phyloP scores from a whole-genome alignment of 2,797 vertebrate genomes.

The Furcifer pardalis region DNA sequence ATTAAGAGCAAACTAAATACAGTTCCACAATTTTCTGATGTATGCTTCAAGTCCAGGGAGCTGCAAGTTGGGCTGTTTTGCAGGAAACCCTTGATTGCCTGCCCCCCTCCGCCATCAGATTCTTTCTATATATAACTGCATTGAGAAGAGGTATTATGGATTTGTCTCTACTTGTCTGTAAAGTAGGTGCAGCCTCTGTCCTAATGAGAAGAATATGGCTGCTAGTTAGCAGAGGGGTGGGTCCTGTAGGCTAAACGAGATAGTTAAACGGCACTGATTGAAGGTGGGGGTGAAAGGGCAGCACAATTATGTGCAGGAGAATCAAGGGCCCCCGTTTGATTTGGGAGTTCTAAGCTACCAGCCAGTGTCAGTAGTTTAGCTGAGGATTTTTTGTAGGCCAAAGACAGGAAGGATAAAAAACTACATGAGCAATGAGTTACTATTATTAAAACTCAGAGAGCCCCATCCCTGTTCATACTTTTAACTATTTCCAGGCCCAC shows the following conservation, averaged over 20 bases:
- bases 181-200: slow-evolving; percentile 74
- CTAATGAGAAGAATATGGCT: slow-evolving; percentile 87
- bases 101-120: slow-evolving; percentile 27
- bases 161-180: slow-evolving; percentile 59
- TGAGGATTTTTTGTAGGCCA: slow-evolving; percentile 75
- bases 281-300: slow-evolving; percentile 92
- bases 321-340: slow-evolving; percentile 92
- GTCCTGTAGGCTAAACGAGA: slow-evolving; percentile 83
- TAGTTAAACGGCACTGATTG: slow-evolving; percentile 87
- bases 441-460: slow-evolving; percentile 80
- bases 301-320: slow-evolving; percentile 95
- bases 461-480: slow-evolving; percentile 66
- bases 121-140: slow-evolving; percentile 54
- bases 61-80: slow-evolving; percentile 1
- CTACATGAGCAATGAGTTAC: slow-evolving; percentile 79
- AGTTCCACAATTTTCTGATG: background rate
- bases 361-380: slow-evolving; percentile 82
- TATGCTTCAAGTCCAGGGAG: background rate
- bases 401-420: slow-evolving; percentile 82
- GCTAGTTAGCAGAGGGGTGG: slow-evolving; percentile 93
- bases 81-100: background rate
- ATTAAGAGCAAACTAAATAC: background rate
- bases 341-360: slow-evolving; percentile 90
- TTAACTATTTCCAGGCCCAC: slow-evolving; percentile 73
- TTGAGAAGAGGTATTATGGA: slow-evolving; percentile 55